Evolutionary conservation across 2,797 vertebrate species (phyloP).

Genomic region (Pseudochromis fuscus): DNA sequence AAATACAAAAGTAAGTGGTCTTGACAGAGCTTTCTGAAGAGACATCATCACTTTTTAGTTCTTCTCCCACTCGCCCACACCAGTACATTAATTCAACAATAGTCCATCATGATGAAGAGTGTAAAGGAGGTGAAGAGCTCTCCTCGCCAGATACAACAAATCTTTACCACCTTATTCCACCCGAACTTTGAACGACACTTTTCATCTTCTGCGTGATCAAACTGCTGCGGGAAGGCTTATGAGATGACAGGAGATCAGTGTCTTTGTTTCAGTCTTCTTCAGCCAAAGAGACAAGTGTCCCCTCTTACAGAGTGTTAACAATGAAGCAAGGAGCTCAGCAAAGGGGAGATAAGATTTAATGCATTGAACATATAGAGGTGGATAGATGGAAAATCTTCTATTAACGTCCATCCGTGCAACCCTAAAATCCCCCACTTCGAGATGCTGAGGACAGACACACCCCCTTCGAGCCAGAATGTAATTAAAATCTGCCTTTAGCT

Average conservation of each 20-base stretch:
- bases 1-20: too few species aligned
- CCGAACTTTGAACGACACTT: conserved; percentile 23
- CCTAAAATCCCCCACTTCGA: conserved; percentile 1
- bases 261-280: conserved; percentile 38
- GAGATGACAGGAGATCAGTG: conserved; percentile 23
- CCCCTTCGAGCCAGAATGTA: conserved; percentile 37
- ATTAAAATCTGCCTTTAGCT: conserved; percentile 58
- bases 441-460: conserved; percentile 27
- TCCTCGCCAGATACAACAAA: conserved; percentile 31
- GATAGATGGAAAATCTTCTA: neutral
- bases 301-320: conserved; percentile 17
- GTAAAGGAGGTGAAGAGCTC: conserved; percentile 29
- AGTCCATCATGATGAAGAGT: conserved; percentile 25
- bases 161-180: conserved; percentile 24
- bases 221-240: conserved; percentile 48
- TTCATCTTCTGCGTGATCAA: conserved; percentile 33
- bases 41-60: conserved; percentile 1
- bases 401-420: neutral
- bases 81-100: conserved; percentile 38
- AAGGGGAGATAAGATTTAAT: conserved; percentile 9
- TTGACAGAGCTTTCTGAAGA: conserved; percentile 13
- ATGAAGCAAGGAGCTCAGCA: conserved; percentile 24
- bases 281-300: conserved; percentile 21
- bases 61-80: conserved; percentile 14
- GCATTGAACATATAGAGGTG: neutral